Conservation (phyloP, 2,113 vertebrate species). For the Oceanites oceanicus region DNA sequence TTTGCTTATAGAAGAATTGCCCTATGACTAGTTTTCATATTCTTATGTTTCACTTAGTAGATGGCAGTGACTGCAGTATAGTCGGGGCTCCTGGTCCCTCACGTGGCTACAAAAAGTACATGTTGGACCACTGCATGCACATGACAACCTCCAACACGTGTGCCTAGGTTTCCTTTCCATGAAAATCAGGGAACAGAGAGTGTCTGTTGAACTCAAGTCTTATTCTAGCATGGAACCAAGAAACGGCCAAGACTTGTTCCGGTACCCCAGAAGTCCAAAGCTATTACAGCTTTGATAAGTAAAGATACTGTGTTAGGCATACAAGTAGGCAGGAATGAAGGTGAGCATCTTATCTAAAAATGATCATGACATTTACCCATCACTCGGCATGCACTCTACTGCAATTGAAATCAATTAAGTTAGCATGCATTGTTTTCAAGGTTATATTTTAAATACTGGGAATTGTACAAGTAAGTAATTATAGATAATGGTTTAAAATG, state of each 20-base stretch:
- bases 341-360: neutral
- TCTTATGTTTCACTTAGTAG: neutral
- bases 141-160: neutral
- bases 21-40: neutral
- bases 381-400: neutral
- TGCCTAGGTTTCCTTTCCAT: neutral
- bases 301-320: neutral
- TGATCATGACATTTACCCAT: neutral
- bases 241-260: neutral
- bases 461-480: neutral
- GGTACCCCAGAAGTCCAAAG: neutral
- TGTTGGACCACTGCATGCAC: neutral
- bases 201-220: neutral
- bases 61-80: neutral
- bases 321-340: neutral
- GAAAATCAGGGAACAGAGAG: neutral
- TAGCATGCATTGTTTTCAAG: neutral
- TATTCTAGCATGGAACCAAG: neutral
- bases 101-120: neutral
- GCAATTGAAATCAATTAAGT: neutral
- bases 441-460: neutral
- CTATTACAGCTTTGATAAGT: neutral
- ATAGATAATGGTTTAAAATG: neutral
- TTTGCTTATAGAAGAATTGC: neutral
- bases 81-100: neutral